Conservation (phyloP, 2,797 vertebrate genomes). For the Alauda arvensis region DNA sequence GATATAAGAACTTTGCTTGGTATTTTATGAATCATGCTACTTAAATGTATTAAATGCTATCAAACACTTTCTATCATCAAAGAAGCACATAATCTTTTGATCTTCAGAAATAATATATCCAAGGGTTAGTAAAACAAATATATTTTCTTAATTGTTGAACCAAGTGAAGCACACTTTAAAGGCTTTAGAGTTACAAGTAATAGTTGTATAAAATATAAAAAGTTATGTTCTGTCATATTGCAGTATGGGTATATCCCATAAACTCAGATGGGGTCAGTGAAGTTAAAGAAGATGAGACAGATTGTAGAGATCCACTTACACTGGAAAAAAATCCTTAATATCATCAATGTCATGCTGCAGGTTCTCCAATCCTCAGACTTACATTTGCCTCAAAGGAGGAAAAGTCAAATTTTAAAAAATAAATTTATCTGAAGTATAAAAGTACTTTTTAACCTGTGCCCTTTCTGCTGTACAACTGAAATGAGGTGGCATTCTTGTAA, state of each 20-base stretch:
- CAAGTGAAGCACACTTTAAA: not conserved
- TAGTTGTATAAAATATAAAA: not conserved
- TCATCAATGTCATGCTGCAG: not conserved
- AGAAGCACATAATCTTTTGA: not conserved
- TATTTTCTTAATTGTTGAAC: not conserved
- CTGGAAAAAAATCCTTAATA: not conserved
- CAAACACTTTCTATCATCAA: not conserved
- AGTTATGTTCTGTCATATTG: not conserved
- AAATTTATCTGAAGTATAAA: not conserved
- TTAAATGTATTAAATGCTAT: not conserved
- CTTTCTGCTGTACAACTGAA: constrained; percentile 1
- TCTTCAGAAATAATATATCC: not conserved
- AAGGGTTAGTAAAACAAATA: not conserved
- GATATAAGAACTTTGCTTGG: not conserved
- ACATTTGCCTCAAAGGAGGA: not conserved
- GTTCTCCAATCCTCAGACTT: not conserved
- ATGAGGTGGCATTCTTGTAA: not conserved
- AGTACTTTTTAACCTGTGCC: constrained; percentile 1
- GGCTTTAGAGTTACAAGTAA: not conserved
- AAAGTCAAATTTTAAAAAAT: not conserved
- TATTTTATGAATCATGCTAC: not conserved
- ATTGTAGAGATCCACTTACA: not conserved
- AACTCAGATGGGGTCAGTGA: not conserved
- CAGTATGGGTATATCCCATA: not conserved
- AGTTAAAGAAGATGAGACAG: not conserved